Evolutionary conservation across 2,797 vertebrate genomes (phyloP), one percentile per base, ranked within the genome.

Genomic region (Falco cherrug): DNA sequence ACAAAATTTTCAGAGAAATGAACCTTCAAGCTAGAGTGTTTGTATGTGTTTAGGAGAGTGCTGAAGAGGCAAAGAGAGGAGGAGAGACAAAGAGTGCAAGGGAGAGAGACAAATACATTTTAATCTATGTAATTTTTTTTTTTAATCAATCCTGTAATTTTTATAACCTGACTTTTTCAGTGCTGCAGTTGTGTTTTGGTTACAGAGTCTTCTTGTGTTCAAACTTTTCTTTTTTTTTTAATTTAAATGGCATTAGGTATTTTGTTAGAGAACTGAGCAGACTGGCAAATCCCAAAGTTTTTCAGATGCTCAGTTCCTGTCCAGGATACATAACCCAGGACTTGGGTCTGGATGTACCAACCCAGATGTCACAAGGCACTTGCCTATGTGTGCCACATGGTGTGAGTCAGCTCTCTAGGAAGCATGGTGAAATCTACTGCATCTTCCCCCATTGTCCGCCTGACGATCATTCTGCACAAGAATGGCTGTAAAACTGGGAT

Each of bases 1-100:
- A 65, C 22, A 92, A n/a, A 70, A 87, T 60, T 59, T 84, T 87
- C 60, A 83, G 64, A 53, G 89, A 89, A 73, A 65, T 11, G 6
- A 87, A 39, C n/a, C 45, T 69, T 90, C 51, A 74, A 56, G 18
- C 29, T 79, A 22, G 20, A 41, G 31, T 54, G 22, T 71, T 78
- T 86, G 9, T 73, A 41, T 59, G 22, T 45, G 18, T 79, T 88
- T 74, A n/a, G 11, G 43, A 63, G 13, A 11, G 16, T 39, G 17
- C 5, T 35, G 5, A 0, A 2, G 43, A 91, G 60, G 9, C 6
- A 39, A 56, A 41, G 17, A 71, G 26, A 77, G 15, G 41, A 14
- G 54, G 28, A 51, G 31, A 69, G 57, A 50, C 5, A 69, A n/a
- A 79, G 28, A 51, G 12, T 29, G n/a, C 15, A 88, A 73, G 6